phyloP scores from a whole-genome alignment of 2,113 vertebrate species.

The Cochlearius cochlearius region DNA sequence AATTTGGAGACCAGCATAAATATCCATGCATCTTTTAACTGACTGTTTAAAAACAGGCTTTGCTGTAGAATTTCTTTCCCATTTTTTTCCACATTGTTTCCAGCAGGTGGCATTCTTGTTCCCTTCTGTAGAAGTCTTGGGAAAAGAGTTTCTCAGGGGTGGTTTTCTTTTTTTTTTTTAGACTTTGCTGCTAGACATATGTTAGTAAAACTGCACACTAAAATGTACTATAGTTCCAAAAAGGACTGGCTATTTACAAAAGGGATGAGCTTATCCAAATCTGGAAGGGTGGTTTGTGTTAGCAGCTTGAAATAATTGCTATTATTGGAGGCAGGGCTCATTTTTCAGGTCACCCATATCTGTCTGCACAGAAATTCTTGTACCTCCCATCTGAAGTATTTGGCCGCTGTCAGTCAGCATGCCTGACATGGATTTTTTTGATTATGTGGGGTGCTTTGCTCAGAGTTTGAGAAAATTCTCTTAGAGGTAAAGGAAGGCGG shows the following conservation, averaged over 20 bases:
- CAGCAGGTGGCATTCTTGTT: slow-evolving; percentile 18
- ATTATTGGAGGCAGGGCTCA: accelerated
- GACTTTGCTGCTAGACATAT: accelerated
- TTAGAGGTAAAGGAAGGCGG: background rate
- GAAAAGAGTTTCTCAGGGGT: background rate
- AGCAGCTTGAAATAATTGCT: background rate
- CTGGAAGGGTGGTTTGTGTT: background rate
- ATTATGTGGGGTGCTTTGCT: background rate
- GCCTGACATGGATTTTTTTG: background rate
- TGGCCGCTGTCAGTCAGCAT: background rate
- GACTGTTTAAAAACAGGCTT: background rate
- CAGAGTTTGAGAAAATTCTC: background rate
- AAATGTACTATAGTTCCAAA: background rate
- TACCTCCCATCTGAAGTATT: background rate
- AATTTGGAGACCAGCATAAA: background rate
- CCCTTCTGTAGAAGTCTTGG: accelerated
- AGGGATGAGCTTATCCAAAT: background rate
- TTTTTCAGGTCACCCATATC: background rate
- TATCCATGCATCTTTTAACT: background rate
- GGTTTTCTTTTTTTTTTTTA: background rate
- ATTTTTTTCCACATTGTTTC: background rate
- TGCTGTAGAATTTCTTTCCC: background rate
- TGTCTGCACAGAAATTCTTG: background rate
- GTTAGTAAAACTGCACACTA: background rate
- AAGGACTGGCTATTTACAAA: accelerated